Evolutionary conservation across 2,888 invertebrate genomes (phyloP).

Genomic region (Lithophane ornitopus): DNA sequence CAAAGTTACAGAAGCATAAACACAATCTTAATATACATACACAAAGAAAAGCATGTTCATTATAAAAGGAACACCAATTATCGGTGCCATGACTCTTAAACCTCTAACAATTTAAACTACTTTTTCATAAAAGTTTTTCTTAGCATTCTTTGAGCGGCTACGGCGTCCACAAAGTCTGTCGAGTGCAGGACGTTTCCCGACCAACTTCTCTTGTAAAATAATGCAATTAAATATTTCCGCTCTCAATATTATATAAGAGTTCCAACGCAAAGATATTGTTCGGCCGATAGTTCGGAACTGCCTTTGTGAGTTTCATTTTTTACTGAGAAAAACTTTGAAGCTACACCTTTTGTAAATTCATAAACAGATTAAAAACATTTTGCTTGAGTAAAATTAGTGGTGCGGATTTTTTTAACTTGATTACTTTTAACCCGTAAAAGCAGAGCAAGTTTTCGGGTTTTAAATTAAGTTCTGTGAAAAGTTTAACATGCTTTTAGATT

Average conservation of each 20-base stretch:
- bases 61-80: conserved; percentile 49
- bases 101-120: conserved; percentile 37
- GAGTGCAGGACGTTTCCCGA: conserved; percentile 45
- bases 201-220: conserved; percentile 73
- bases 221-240: conserved; percentile 86
- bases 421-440: conserved; percentile 30
- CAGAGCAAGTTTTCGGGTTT: conserved; percentile 29
- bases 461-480: conserved; percentile 38
- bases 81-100: conserved; percentile 29
- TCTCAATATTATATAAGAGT: conserved; percentile 73
- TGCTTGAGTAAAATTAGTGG: conserved; percentile 42
- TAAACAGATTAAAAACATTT: conserved; percentile 43
- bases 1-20: neutral
- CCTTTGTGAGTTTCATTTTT: conserved; percentile 44
- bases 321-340: conserved; percentile 23
- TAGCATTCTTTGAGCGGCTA: conserved; percentile 50
- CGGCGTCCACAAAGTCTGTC: conserved; percentile 63
- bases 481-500: conserved; percentile 23
- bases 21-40: neutral
- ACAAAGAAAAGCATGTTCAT: conserved; percentile 27
- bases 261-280: conserved; percentile 65
- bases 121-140: conserved; percentile 37
- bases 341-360: conserved; percentile 46
- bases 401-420: conserved; percentile 37
- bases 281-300: conserved; percentile 59